These are phyloP conservation scores for Ophion slaviceki DNA, from an alignment of 2,888 invertebrate genomes.

Conservation along the genomic window DNA sequence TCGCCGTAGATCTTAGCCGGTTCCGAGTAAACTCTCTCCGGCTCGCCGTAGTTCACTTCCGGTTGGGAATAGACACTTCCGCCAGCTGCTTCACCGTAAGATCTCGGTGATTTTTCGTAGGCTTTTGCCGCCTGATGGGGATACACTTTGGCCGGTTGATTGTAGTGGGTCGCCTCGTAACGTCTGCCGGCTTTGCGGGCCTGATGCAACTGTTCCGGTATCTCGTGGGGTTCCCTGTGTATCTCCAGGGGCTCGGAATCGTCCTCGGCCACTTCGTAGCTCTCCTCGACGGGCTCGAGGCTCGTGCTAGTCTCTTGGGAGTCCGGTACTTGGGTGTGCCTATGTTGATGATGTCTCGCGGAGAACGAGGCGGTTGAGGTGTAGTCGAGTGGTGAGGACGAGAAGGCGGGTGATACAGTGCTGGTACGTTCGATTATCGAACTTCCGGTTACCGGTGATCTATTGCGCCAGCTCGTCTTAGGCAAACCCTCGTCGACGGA, in stretches of 20 bases:
- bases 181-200: constrained; percentile 83
- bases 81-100: constrained; percentile 84
- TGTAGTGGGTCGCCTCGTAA: constrained; percentile 83
- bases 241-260: constrained; percentile 76
- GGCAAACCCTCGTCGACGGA: constrained; percentile 86
- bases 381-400: constrained; percentile 21
- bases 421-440: constrained; percentile 63
- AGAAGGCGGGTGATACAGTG: constrained; percentile 50
- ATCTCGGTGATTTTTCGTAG: constrained; percentile 85
- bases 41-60: constrained; percentile 83
- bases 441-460: constrained; percentile 74
- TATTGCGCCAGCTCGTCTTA: constrained; percentile 82
- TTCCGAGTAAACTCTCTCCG: constrained; percentile 85
- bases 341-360: constrained; percentile 45
- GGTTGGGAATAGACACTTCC: constrained; percentile 83
- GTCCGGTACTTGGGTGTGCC: constrained; percentile 68
- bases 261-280: constrained; percentile 75
- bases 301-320: constrained; percentile 70
- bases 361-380: constrained; percentile 17
- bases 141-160: constrained; percentile 85
- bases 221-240: constrained; percentile 78
- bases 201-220: constrained; percentile 80
- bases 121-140: constrained; percentile 84
- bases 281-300: constrained; percentile 77
- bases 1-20: constrained; percentile 85